Evolutionary conservation across 2,888 invertebrate species (phyloP), one percentile per base, ranked within the genome.

Genomic region (Pandemis heparana): DNA sequence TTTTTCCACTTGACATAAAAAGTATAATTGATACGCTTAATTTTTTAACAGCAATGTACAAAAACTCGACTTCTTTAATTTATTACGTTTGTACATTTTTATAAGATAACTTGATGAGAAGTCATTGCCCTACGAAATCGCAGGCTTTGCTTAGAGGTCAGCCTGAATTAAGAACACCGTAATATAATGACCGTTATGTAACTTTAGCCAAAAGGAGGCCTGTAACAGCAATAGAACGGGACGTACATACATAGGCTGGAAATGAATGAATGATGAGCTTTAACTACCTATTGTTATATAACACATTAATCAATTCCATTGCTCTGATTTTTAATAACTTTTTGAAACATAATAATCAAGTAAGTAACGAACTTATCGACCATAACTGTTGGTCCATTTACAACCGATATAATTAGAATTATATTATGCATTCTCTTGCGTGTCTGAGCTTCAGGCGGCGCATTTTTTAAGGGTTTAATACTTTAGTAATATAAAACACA

Each of bases 21-120:
- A 68, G 59, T 68, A 73, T 64, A 59, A 69, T 73, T 68, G 73
- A 69, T 73, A 63, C 72, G 63, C 16, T 64, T 69, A 64, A 69
- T 64, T 60, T 64, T 64, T 64, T 51, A 64, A 41, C 48, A 16
- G 68, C 68, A 64, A 32, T 51, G 32, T 43, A 38, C 41, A 73
- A 64, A 73, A 73, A 69, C 59, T 41, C 8, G 51, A 53, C 18
- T 71, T 61, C 46, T 63, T 51, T 41, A 41, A 69, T 60, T 65
- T 43, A 48, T 70, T 1, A 7, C 8, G 60, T n/a, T 60, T 74
- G n/a, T 39, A 41, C 18, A 61, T 41, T 72, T 23, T 32, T 43
- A 43, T 61, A 7, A 32, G 12, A 12, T 53, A 32, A 64, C 23
- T 43, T 64, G 68, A 64, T 59, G 14, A 2, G 18, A 38, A 59